Evolutionary conservation across 2,888 invertebrate genomes (phyloP).

Genomic region (Andrena chrysosceles): DNA sequence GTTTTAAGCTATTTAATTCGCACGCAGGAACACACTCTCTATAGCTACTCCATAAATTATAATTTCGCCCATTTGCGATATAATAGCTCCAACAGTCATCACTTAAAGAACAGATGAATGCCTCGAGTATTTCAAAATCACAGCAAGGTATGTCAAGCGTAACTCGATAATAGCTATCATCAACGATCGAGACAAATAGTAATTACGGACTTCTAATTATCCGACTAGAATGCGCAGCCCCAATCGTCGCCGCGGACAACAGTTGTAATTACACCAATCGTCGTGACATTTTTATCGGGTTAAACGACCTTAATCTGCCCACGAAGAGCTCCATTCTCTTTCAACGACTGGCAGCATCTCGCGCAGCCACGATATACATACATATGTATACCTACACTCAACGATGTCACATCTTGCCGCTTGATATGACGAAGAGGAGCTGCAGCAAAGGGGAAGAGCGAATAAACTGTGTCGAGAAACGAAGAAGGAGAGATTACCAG

Average conservation of each 20-base stretch:
- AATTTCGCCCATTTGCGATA: too few species aligned
- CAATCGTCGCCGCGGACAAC: constrained; percentile 13
- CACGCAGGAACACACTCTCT: too few species aligned
- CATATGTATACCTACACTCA: too few species aligned
- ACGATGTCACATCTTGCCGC: not conserved
- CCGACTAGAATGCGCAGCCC: not conserved
- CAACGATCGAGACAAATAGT: constrained; percentile 37
- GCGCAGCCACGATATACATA: constrained; percentile 17
- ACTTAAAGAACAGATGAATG: too few species aligned
- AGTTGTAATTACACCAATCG: constrained; percentile 55
- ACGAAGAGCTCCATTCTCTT: constrained; percentile 21
- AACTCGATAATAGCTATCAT: constrained; percentile 64
- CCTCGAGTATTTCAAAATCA: not conserved
- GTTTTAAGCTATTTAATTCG: too few species aligned
- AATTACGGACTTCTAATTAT: constrained; percentile 51
- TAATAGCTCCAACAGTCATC: too few species aligned
- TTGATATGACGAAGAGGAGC: not conserved
- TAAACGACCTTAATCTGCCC: constrained; percentile 42
- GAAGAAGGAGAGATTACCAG: constrained; percentile 20
- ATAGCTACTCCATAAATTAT: too few species aligned
- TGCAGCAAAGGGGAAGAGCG: not conserved
- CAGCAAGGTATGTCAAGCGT: not conserved
- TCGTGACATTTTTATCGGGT: constrained; percentile 46
- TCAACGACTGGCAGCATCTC: constrained; percentile 4
- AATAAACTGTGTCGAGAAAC: constrained; percentile 10